Base-by-base conservation (phyloP, 1,140 invertebrate species). In the Zophobas morio region DNA sequence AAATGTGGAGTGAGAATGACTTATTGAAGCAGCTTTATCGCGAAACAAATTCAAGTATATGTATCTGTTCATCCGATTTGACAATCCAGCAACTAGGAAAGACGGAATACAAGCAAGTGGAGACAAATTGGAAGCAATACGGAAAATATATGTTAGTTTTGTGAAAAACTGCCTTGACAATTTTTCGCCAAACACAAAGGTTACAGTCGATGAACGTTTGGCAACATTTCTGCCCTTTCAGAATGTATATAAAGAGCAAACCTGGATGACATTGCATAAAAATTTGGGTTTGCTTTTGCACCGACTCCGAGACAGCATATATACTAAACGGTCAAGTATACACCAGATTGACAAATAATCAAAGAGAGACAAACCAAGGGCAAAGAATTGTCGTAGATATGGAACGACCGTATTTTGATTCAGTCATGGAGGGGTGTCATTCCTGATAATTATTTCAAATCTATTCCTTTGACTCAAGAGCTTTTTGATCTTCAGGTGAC, bases 151-250 rank as follows among this genome's bases (percentile, higher is more conserved):
- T 46, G 42, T 4, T 46, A 46, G 42, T 8, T 46, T 72, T 72
- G 32, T n/a, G 4, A 74, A 74, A 56, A 74, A 74, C 32, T 74
- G 72, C 8, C 33, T 60, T 74, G 72, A 57, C 56, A 74, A 74
- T 72, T 72, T 47, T 72, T 72, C 70, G 33, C 70, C 35, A 32
- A 32, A 40, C 20, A 39, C 42, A 72, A 70, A 54, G 51, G 42
- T 77, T 34, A 79, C 75, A 34, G 56, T 79, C 60, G 78, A 79
- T 53, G 78, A 79, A 37, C 74, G 75, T 47, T 51, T 79, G 32
- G 66, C 75, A n/a, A 39, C 46, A 70, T 79, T 79, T 57, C 36
- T 77, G 75, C 47, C n/a, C 53, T 2, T 73, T 73, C 37, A n/a
- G 63, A 60, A 37, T 74, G 6, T 70, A 78, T 37, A 78, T 76